These are phyloP conservation scores for Dorcus hopei DNA, from an alignment of 2,888 invertebrate species.

Conservation along the genomic window DNA sequence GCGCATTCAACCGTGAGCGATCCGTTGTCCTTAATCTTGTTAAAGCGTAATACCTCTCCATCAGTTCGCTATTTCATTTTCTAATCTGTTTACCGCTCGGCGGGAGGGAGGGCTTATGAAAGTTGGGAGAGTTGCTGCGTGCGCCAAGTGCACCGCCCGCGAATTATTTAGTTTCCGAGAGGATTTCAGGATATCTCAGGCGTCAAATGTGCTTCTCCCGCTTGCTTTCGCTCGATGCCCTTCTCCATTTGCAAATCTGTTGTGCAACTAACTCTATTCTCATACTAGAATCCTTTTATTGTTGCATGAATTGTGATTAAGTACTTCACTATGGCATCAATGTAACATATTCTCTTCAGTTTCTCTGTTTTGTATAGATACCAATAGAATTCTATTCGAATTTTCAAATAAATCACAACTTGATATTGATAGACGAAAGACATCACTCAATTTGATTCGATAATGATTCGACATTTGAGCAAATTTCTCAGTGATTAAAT, in stretches of 20 bases:
- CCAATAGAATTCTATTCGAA: no score
- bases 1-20: conserved; percentile 37
- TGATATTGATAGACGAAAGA: no score
- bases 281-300: neutral
- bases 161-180: conserved; percentile 34
- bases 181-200: conserved; percentile 33
- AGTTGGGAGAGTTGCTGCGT: conserved; percentile 31
- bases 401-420: no score
- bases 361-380: no score
- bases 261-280: neutral
- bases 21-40: conserved; percentile 44
- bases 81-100: conserved; percentile 46
- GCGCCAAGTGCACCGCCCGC: conserved; percentile 25
- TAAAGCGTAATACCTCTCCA: conserved; percentile 46
- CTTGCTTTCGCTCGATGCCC: neutral
- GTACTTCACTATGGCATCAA: neutral
- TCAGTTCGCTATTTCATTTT: conserved; percentile 45
- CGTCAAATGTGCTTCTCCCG: conserved; percentile 33
- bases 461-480: no score
- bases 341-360: no score
- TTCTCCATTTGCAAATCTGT: neutral
- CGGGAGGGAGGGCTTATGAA: conserved; percentile 38
- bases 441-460: no score
- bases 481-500: no score
- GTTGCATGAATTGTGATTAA: neutral